Conservation (phyloP, 2,797 vertebrate species). For the Chaetophractus vellerosus region DNA sequence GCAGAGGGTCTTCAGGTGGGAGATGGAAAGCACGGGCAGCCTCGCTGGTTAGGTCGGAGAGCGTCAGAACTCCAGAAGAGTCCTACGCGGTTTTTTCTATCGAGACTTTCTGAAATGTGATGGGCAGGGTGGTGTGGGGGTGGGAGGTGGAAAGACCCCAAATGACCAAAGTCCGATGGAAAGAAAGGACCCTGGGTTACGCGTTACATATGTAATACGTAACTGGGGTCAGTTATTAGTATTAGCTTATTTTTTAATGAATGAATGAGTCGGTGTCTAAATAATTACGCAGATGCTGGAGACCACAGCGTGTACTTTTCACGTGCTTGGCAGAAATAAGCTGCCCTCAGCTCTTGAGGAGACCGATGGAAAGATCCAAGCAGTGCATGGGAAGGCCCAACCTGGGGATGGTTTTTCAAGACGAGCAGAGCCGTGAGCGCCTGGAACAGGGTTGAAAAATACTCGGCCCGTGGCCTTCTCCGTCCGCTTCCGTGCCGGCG, state of each 20-base stretch:
- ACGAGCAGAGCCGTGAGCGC: background rate
- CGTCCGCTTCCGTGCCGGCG: background rate
- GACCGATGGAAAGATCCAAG: background rate
- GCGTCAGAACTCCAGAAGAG: background rate
- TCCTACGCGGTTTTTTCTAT: background rate
- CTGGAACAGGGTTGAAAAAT: background rate
- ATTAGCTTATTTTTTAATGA: background rate
- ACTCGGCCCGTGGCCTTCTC: accelerated
- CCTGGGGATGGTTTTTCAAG: background rate
- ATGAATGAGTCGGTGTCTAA: background rate
- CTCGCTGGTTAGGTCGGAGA: background rate
- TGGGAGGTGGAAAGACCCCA: background rate
- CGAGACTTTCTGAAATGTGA: background rate
- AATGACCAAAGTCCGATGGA: background rate
- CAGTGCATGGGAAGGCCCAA: background rate
- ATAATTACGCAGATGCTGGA: background rate
- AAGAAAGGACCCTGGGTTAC: accelerated
- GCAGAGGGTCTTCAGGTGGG: background rate
- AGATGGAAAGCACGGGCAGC: no score
- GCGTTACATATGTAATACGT: no score
- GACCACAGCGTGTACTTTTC: background rate
- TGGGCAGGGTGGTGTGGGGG: no score
- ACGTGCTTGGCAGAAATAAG: background rate
- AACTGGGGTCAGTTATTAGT: background rate
- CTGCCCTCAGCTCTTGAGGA: background rate